Evolutionary conservation across 2,888 invertebrate genomes (phyloP).

Genomic region (Odontocerum albicorne): DNA sequence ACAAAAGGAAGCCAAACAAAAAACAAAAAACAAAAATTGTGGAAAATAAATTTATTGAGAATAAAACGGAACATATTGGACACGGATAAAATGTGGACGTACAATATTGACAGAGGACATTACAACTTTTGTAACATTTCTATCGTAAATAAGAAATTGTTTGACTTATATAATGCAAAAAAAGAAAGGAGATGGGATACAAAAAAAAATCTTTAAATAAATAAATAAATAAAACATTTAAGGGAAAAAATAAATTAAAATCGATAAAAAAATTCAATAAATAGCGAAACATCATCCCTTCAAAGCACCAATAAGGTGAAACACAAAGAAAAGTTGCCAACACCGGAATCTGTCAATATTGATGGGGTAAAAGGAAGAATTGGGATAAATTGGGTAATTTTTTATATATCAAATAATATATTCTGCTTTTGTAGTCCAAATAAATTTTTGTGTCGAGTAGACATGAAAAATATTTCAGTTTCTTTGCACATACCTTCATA

Average conservation of each 20-base stretch:
- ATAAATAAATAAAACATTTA: constrained; percentile 39
- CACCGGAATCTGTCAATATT: constrained; percentile 61
- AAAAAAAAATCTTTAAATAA: neutral
- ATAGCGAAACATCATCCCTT: constrained; percentile 42
- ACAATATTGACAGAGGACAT: constrained; percentile 37
- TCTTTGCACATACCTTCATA: no score
- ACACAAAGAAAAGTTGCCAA: constrained; percentile 48
- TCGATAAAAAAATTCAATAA: constrained; percentile 49
- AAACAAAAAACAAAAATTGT: constrained; percentile 33
- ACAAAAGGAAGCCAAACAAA: neutral
- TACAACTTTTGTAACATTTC: constrained; percentile 13
- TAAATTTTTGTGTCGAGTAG: neutral
- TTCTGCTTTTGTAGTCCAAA: neutral
- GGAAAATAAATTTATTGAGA: constrained; percentile 26
- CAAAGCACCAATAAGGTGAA: constrained; percentile 44
- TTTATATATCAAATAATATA: constrained; percentile 4
- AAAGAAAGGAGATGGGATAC: constrained; percentile 43
- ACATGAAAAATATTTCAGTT: neutral
- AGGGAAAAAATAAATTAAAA: constrained; percentile 39
- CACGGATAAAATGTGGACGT: constrained; percentile 28
- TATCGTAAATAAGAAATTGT: neutral
- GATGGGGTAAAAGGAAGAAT: constrained; percentile 34
- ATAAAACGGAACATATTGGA: constrained; percentile 32
- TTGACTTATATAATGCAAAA: constrained; percentile 7
- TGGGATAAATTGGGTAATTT: neutral